A percentile compares a stretch with the other conserved stretches of the same genome.
Conservation (phyloP, 2,797 vertebrate genomes). For the Eulemur rubriventer region DNA sequence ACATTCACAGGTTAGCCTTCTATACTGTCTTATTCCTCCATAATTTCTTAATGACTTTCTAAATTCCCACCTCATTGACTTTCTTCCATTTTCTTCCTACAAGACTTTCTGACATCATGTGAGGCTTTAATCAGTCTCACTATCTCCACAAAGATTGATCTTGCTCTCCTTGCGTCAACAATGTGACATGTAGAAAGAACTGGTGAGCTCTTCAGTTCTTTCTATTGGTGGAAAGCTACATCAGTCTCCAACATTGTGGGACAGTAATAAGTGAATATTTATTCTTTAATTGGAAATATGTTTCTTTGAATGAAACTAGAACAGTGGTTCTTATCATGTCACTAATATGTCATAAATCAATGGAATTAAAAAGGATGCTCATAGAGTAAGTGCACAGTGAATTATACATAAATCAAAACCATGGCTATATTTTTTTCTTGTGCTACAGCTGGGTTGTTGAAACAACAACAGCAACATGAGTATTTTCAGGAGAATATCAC, state of each 20-base stretch:
- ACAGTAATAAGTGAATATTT: not conserved
- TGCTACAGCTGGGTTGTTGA: not conserved
- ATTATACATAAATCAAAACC: not conserved
- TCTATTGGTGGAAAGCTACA: not conserved
- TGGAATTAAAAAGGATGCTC: not conserved
- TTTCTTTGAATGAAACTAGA: not conserved
- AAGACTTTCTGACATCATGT: not conserved
- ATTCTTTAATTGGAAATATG: not conserved
- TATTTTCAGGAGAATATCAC: not conserved
- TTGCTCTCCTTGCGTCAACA: not conserved
- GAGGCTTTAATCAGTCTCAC: not conserved
- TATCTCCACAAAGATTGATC: not conserved
- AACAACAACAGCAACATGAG: not conserved
- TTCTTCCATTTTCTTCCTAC: not conserved
- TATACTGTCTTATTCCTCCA: not conserved
- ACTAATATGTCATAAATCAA: not conserved
- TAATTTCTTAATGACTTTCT: not conserved
- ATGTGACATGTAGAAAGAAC: not conserved
- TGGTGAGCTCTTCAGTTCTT: not conserved
- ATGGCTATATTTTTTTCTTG: not conserved
- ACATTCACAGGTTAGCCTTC: not conserved
- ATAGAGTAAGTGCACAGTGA: not conserved
- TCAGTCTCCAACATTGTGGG: not conserved
- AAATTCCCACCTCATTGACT: not conserved
- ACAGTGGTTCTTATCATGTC: not conserved